Percentiles rank a stretch among this genome's conserved stretches.
Evolutionary conservation across 2,888 invertebrate genomes (phyloP).

Genomic region (Aphodius granarius): DNA sequence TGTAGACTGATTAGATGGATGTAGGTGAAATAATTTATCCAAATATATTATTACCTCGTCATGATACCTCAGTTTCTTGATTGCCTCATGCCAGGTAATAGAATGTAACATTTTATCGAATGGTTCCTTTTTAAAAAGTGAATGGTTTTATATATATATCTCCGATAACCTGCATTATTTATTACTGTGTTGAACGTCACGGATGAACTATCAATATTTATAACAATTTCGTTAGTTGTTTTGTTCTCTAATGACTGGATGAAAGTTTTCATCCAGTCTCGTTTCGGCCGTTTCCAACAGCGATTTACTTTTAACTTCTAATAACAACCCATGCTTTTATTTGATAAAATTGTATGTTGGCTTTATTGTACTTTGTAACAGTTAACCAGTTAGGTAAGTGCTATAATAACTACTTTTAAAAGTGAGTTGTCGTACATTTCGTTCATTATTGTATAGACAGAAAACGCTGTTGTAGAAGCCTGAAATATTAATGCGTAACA

Average conservation of each 20-base stretch:
- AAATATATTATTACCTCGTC: neutral
- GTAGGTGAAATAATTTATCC: neutral
- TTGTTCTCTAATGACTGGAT: too few relatives aligned
- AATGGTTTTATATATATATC: neutral
- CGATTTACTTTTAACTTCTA: neutral
- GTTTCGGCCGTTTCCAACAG: neutral
- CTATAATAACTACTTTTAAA: too few relatives aligned
- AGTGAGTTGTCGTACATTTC: neutral
- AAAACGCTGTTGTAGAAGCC: neutral
- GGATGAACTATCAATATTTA: too few relatives aligned
- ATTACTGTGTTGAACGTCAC: neutral
- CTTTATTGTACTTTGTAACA: neutral
- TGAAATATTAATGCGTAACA: neutral
- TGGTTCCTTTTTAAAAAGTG: too few relatives aligned
- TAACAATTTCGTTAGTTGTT: too few relatives aligned
- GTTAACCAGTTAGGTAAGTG: too few relatives aligned
- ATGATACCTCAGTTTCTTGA: neutral
- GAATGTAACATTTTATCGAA: neutral
- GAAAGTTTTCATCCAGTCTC: neutral
- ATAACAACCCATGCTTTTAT: too few relatives aligned
- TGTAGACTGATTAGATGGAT: neutral
- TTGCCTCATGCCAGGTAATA: neutral
- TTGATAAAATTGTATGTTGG: neutral
- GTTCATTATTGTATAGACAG: neutral
- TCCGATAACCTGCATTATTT: neutral